Base-by-base conservation (phyloP, 1,140 invertebrate species). In the Cardiocondyla obscurior region DNA sequence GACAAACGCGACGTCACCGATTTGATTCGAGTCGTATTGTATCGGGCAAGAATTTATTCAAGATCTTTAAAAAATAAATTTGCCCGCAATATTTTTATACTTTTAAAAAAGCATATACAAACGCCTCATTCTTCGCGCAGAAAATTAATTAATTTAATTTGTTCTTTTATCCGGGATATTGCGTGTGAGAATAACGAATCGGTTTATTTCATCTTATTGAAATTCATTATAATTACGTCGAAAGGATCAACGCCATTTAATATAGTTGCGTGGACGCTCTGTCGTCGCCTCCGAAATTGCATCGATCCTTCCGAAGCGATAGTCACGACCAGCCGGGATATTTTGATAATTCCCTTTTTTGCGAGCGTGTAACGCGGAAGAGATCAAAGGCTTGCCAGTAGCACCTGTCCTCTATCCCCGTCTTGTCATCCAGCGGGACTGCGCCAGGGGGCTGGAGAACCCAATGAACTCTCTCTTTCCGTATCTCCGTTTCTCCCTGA, bases 321-420 rank as follows among this genome's bases (percentile, higher is more conserved):
- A 82, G 57, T 69, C 69, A 67, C 73, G 51, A 87, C 58, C 81
- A 91, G 82, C 84, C 84, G 76, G 85, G 83, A 90, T 87, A 91
- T 91, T 91, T 91, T 90, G 89, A 91, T 91, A 91, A 91, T 91
- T 91, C 85, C 88, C 88, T 90, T 90, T 90, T 90, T 91, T 90
- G 85, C 85, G 82, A 89, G 88, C 90, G 90, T 93, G 91, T 93
- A 93, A 92, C 91, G 86, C 87, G 90, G 89, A 92, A 91, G 93
- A 94, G 93, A 94, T 94, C 93, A 94, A 94, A 94, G 93, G 93
- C 93, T 79, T 79, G 93, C 94, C 93, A 94, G 92, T 93, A 93
- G 93, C 93, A 94, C 93, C 93, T 94, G 93, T 94, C 93, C 92
- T 93, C 89, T 90, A 93, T 92, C 90, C 91, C 88, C 87, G 90